phyloP scores from a whole-genome alignment of 2,888 invertebrate genomes.

The Eristalis tenax region DNA sequence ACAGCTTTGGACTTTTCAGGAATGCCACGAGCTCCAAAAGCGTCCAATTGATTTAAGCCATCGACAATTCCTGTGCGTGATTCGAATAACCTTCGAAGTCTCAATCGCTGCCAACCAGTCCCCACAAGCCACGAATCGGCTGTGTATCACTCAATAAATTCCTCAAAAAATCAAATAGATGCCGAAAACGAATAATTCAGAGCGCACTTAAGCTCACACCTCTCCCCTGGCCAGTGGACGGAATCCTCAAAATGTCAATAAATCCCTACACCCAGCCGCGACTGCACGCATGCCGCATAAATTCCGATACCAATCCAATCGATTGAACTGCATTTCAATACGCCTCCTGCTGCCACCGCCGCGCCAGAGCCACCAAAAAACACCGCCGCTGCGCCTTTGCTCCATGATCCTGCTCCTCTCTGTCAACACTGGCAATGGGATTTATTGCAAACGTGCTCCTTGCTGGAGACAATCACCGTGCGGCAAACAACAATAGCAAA shows the following conservation, averaged over 20 bases:
- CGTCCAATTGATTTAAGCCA: not conserved
- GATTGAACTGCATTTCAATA: slow-evolving; percentile 39
- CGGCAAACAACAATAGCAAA: slow-evolving; percentile 66
- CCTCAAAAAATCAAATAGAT: slow-evolving; percentile 40
- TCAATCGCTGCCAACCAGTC: not conserved
- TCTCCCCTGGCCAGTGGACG: not conserved
- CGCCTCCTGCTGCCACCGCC: slow-evolving; percentile 31
- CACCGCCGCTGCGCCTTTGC: not conserved
- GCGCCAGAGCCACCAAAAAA: not conserved
- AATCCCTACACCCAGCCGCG: slow-evolving; percentile 21
- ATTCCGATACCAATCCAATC: slow-evolving; percentile 42
- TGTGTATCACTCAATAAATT: slow-evolving; percentile 35
- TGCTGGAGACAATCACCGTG: slow-evolving; percentile 44
- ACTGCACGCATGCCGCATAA: slow-evolving; percentile 45
- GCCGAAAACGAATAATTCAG: slow-evolving; percentile 41
- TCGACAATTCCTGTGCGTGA: not conserved
- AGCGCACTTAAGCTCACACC: slow-evolving; percentile 37
- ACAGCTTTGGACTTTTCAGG: too few species aligned
- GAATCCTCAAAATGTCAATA: slow-evolving; percentile 40
- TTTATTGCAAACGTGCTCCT: slow-evolving; percentile 65
- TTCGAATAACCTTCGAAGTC: not conserved
- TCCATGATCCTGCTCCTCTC: slow-evolving; percentile 4
- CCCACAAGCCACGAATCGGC: not conserved
- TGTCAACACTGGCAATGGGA: slow-evolving; percentile 53
- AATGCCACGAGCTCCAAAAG: not conserved